Evolutionary conservation across 2,797 vertebrate species (phyloP).

Genomic region (Typhlichthys eigenmanni): DNA sequence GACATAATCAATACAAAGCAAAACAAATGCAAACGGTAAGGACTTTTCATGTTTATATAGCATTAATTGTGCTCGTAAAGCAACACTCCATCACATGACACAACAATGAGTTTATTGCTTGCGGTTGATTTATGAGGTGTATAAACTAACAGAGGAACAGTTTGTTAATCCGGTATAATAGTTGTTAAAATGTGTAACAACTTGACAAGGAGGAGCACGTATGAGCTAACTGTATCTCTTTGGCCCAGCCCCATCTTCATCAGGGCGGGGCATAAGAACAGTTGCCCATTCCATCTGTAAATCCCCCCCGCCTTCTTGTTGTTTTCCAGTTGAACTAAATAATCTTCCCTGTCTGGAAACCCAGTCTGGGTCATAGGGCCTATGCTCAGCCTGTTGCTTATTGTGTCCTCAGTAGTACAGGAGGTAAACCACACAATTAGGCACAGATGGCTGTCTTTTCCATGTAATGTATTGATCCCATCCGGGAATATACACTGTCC

Average conservation of each 20-base stretch:
- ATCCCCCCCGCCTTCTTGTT: conserved; percentile 75
- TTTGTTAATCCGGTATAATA: conserved; percentile 73
- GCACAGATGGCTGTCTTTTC: conserved; percentile 84
- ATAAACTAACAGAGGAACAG: conserved; percentile 65
- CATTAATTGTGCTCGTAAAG: conserved; percentile 69
- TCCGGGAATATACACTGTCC: conserved; percentile 63
- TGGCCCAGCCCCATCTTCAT: conserved; percentile 56
- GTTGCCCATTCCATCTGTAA: conserved; percentile 75
- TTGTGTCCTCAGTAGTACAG: conserved; percentile 79
- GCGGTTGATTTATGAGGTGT: conserved; percentile 65
- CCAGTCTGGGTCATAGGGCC: conserved; percentile 83
- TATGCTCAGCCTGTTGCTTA: conserved; percentile 84
- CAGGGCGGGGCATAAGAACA: conserved; percentile 73
- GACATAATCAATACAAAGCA: conserved; percentile 47
- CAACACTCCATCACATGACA: conserved; percentile 59
- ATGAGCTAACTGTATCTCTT: conserved; percentile 61
- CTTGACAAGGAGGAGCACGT: conserved; percentile 47
- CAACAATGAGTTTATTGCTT: conserved; percentile 69
- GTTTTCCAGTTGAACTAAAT: conserved; percentile 86
- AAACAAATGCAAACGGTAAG: not conserved
- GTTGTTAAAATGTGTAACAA: conserved; percentile 60
- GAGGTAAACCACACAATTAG: conserved; percentile 80
- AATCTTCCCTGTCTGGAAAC: conserved; percentile 79
- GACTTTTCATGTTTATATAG: conserved; percentile 70
- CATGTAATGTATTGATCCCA: conserved; percentile 76